Percentiles rank a stretch among this genome's conserved stretches.
Evolutionary conservation across 2,888 invertebrate species (phyloP).

Genomic region (Stenoptilia bipunctidactyla): DNA sequence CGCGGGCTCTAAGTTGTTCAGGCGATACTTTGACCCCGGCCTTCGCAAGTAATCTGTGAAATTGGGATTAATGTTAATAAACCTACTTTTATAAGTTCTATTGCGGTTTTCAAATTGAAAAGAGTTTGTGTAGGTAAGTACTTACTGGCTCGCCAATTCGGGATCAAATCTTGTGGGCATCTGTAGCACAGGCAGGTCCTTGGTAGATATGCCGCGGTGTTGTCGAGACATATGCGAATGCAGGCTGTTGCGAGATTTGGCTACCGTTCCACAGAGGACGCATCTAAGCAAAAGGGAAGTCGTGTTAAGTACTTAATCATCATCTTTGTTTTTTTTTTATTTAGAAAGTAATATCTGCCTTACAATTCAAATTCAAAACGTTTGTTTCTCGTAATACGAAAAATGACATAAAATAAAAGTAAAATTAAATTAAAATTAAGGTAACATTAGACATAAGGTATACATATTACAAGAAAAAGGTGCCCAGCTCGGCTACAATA

Average conservation of each 20-base stretch:
- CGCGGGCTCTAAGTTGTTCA: conserved; percentile 85
- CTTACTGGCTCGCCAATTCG: conserved; percentile 83
- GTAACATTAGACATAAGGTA: too few species aligned
- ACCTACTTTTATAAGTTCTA: background rate
- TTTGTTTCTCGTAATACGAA: too few species aligned
- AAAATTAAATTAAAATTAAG: too few species aligned
- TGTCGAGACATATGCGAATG: conserved; percentile 96
- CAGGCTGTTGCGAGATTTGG: conserved; percentile 90
- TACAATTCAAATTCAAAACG: too few species aligned
- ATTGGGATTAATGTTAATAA: background rate
- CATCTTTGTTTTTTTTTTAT: background rate
- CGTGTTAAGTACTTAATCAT: background rate
- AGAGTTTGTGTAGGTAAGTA: too few species aligned
- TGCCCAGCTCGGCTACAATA: too few species aligned
- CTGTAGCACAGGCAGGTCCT: conserved; percentile 91
- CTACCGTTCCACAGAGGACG: conserved; percentile 92
- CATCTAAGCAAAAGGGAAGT: conserved; percentile 62
- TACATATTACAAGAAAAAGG: too few species aligned
- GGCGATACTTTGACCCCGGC: conserved; percentile 90
- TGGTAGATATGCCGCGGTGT: conserved; percentile 92
- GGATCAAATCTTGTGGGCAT: conserved; percentile 95
- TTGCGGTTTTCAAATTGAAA: background rate
- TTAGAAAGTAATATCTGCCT: too few species aligned
- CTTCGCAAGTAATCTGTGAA: conserved; percentile 79
- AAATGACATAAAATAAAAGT: too few species aligned